Base-by-base conservation (phyloP, 2,113 vertebrate species). In the Herpailurus yagouaroundi region DNA sequence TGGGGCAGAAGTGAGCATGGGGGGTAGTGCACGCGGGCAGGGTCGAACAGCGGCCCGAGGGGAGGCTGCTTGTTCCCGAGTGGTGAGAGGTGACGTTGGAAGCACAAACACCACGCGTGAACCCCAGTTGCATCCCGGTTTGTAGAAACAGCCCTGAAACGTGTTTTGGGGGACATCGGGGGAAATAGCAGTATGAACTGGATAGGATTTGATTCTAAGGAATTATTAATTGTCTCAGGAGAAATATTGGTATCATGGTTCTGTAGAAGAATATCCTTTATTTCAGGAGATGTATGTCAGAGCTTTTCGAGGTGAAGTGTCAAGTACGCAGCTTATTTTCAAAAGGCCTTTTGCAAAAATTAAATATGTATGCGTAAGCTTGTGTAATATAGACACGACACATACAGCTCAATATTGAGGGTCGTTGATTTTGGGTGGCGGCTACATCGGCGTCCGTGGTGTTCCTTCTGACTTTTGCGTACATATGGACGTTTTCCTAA, bases 41-140 rank as follows among this genome's bases (percentile, higher is more conserved):
- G 19, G 33, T 5, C 9, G 45, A 36, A 48, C 19, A 10, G 48
- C 2, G 18, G 57, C 69, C 55, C 1, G 31, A 18, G 55, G 69
- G 31, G 38, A 29, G 50, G 31, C 50, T 7, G 19, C 15, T 13
- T 7, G 16, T 15, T 82, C 14, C 19, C 36, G 45, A 73, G 19
- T 1, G 13, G 14, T 27, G 18, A 21, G 45, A 11, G 1, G 1
- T 74, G 13, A 29, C 5, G 19, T 2, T 7, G 48, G 88, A 57
- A 45, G n/a, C 13, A 12, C 19, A 23, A 6, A 33, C 27, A 4
- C 5, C 1, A 3, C 14, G 19, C 12, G 0, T 21, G 60, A 80
- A 31, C 45, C 57, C 41, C 15, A 2, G 5, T 19, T 29, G 33
- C 60, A 2, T 27, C 48, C 7, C 4, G 38, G 16, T 68, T 21